Evolutionary conservation across 2,888 invertebrate genomes (phyloP).

Genomic region (Cyclophora albipunctata): DNA sequence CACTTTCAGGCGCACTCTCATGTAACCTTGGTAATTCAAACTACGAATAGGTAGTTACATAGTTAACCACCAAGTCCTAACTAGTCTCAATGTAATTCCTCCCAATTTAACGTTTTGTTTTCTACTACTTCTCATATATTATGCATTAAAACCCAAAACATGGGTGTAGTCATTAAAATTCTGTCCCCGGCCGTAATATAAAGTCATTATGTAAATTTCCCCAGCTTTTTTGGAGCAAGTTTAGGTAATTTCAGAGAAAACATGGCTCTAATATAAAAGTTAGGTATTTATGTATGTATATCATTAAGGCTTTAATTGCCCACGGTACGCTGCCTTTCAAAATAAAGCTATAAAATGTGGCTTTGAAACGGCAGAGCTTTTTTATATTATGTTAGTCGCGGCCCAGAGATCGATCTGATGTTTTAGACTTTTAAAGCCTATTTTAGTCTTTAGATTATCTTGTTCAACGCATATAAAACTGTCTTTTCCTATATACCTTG

Average conservation of each 20-base stretch:
- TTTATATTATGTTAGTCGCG: conserved; percentile 1
- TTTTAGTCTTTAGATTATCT: no score
- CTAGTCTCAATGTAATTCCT: no score
- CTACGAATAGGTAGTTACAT: no score
- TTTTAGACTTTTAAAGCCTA: no score
- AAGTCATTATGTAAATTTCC: conserved; percentile 70
- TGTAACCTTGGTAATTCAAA: no score
- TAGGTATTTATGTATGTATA: conserved; percentile 19
- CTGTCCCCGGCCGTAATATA: conserved; percentile 60
- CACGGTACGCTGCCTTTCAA: conserved; percentile 10
- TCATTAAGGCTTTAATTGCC: conserved; percentile 20
- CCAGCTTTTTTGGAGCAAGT: conserved; percentile 52
- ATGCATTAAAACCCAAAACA: conserved; percentile 32
- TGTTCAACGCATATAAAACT: no score
- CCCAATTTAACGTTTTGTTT: no score
- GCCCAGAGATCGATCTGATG: background rate
- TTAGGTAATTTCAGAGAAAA: conserved; percentile 55
- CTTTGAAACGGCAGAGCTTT: conserved; percentile 7
- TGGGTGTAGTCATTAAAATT: conserved; percentile 57
- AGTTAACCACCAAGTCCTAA: no score
- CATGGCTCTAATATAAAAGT: conserved; percentile 23
- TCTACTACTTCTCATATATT: conserved; percentile 3
- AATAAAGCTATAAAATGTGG: conserved; percentile 16
- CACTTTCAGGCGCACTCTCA: no score
- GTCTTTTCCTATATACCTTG: no score